Conservation (phyloP, 2,888 invertebrate genomes). For the Coenonympha arcania region DNA sequence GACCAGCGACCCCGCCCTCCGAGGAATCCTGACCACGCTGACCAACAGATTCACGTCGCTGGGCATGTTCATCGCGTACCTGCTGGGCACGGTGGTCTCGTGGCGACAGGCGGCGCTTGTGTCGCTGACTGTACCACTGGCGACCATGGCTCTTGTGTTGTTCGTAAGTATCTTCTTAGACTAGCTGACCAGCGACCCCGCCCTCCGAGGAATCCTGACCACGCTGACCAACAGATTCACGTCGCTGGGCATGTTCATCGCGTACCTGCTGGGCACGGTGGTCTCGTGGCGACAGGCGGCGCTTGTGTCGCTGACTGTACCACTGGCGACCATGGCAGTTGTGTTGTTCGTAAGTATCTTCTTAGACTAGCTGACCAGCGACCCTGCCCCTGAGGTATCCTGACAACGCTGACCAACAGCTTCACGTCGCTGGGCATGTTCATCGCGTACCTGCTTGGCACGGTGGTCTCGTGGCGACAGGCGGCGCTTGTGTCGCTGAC, state of each 20-base stretch:
- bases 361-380: conserved; percentile 48
- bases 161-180: conserved; percentile 47
- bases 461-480: conserved; percentile 63
- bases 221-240: conserved; percentile 67
- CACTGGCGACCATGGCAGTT: conserved; percentile 65
- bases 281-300: conserved; percentile 73
- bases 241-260: conserved; percentile 66
- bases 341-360: conserved; percentile 64
- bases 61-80: conserved; percentile 67
- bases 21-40: conserved; percentile 70
- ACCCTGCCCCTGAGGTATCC: conserved; percentile 69
- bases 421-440: conserved; percentile 65
- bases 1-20: conserved; percentile 70
- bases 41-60: conserved; percentile 61
- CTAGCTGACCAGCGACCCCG: conserved; percentile 68
- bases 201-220: conserved; percentile 70
- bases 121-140: conserved; percentile 61
- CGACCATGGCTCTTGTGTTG: conserved; percentile 63
- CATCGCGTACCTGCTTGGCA: conserved; percentile 67
- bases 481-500: conserved; percentile 65
- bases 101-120: conserved; percentile 70
- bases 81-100: conserved; percentile 62
- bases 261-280: conserved; percentile 68
- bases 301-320: conserved; percentile 63
- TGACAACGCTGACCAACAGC: conserved; percentile 67